Percentiles rank a stretch among this genome's conserved stretches.
phyloP scores from a whole-genome alignment of 2,113 vertebrate species.

The Mormoops blainvillei region DNA sequence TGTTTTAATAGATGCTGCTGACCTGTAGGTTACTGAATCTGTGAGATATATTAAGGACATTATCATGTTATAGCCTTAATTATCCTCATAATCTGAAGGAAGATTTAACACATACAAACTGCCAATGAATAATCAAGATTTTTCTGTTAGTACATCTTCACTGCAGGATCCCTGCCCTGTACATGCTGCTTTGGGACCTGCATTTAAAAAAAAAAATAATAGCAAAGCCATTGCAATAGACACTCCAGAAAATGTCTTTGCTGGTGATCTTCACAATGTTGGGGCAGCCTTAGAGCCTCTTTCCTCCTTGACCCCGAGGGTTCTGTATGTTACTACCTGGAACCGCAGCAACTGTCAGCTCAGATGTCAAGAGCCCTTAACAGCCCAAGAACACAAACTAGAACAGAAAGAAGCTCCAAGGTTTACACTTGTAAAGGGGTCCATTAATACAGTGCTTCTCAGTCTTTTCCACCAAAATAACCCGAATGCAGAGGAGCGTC shows the following conservation, averaged over 20 bases:
- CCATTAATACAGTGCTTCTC: background rate
- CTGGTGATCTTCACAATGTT: background rate
- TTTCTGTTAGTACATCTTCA: background rate
- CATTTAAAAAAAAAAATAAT: background rate
- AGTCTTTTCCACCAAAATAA: background rate
- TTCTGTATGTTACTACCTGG: background rate
- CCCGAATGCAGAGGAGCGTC: background rate
- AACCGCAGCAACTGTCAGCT: background rate
- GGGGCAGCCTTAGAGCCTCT: background rate
- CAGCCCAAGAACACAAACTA: background rate
- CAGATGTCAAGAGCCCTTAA: background rate
- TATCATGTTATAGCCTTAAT: background rate
- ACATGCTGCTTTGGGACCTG: background rate
- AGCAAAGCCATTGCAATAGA: background rate
- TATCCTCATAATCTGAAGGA: conserved; percentile 28
- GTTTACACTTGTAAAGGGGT: background rate
- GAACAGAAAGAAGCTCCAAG: background rate
- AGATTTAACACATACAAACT: background rate
- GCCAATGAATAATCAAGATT: background rate
- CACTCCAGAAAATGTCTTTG: background rate
- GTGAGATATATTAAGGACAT: background rate
- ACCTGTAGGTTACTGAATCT: background rate
- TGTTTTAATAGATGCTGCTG: background rate
- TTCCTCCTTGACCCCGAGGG: background rate
- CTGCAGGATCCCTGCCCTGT: background rate